These are phyloP conservation scores for Anthonomus grandis DNA, from an alignment of 1,140 invertebrate species.

Conservation along the genomic window DNA sequence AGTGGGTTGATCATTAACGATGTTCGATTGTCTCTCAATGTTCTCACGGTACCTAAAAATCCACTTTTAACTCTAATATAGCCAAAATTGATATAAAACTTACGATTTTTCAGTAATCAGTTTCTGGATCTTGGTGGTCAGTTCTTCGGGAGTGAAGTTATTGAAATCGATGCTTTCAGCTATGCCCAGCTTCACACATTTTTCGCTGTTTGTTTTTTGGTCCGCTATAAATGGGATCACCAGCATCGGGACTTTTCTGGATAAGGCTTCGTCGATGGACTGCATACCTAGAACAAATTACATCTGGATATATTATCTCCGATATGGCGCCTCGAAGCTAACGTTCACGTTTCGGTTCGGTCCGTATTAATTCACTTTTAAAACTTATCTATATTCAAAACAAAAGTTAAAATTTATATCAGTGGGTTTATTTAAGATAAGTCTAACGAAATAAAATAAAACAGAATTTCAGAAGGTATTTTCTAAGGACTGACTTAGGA, in stretches of 20 bases:
- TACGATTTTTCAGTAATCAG: conserved; percentile 30
- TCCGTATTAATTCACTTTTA: too few species aligned
- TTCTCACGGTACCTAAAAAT: conserved; percentile 26
- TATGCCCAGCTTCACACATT: conserved; percentile 32
- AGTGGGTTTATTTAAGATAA: too few species aligned
- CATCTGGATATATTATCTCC: too few species aligned
- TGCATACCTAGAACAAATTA: conserved; percentile 44
- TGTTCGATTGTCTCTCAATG: conserved; percentile 17
- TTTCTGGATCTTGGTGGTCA: conserved; percentile 29
- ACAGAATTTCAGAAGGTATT: too few species aligned
- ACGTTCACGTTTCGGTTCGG: too few species aligned
- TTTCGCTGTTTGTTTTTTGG: conserved; percentile 40
- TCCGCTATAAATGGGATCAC: conserved; percentile 48
- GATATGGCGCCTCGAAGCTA: too few species aligned
- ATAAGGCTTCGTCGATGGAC: conserved; percentile 52
- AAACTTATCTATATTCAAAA: too few species aligned
- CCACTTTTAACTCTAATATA: not conserved
- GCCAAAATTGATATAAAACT: conserved; percentile 7
- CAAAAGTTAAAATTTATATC: too few species aligned
- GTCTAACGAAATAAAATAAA: too few species aligned
- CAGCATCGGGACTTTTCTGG: conserved; percentile 53
- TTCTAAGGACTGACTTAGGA: too few species aligned
- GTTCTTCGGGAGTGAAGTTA: conserved; percentile 26
- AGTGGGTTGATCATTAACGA: conserved; percentile 46
- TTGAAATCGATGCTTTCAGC: conserved; percentile 31